Conservation (phyloP, 2,888 invertebrate species). For the Crematogaster levior region DNA sequence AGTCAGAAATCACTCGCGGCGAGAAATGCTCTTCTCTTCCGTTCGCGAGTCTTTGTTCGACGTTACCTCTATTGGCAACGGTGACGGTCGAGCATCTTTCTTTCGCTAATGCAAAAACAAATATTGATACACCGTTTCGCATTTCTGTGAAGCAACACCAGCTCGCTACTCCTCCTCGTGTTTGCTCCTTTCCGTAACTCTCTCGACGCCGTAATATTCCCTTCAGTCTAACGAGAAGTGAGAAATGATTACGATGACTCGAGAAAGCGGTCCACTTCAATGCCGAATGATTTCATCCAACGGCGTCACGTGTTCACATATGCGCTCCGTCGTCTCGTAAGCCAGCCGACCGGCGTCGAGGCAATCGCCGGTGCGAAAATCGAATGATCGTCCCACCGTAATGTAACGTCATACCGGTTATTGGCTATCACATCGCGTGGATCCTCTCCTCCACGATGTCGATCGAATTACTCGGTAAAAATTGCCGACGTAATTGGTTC, state of each 20-base stretch:
- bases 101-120: neutral
- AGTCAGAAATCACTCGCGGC: slow-evolving; percentile 16
- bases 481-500: slow-evolving; percentile 78
- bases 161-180: neutral
- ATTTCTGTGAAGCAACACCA: neutral
- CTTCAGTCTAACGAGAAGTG: slow-evolving; percentile 27
- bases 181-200: neutral
- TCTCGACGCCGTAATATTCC: slow-evolving; percentile 8
- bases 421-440: slow-evolving; percentile 63
- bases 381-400: slow-evolving; percentile 52
- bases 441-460: slow-evolving; percentile 47
- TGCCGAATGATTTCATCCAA: slow-evolving; percentile 41
- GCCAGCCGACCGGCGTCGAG: slow-evolving; percentile 20
- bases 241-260: slow-evolving; percentile 46
- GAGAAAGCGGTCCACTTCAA: slow-evolving; percentile 23
- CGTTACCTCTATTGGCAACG: neutral
- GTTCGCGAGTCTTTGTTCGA: neutral
- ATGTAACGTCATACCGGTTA: slow-evolving; percentile 61
- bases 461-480: slow-evolving; percentile 74
- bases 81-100: neutral
- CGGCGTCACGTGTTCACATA: slow-evolving; percentile 29
- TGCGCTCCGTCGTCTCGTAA: neutral
- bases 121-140: slow-evolving; percentile 24
- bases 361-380: slow-evolving; percentile 57
- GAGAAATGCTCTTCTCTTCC: neutral